Percentiles rank a stretch among this genome's conserved stretches.
phyloP scores from a whole-genome alignment of 2,888 invertebrate species.

The Eupithecia subfuscata region DNA sequence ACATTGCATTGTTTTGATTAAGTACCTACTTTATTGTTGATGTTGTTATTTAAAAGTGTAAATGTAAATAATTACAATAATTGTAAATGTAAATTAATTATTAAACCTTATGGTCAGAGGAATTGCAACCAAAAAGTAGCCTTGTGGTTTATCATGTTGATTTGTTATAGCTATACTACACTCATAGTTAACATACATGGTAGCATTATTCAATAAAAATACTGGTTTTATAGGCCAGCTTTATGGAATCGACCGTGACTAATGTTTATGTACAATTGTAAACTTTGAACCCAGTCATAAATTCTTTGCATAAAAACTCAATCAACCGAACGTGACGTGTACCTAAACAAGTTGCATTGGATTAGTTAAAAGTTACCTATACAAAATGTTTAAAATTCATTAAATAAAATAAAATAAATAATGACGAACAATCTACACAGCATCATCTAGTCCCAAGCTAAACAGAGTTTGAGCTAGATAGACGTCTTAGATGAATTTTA shows the following conservation, averaged over 20 bases:
- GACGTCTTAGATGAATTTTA: neutral
- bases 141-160: neutral
- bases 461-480: no score
- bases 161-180: neutral
- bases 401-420: neutral
- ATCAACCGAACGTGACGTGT: neutral
- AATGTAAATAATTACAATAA: neutral
- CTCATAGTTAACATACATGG: neutral
- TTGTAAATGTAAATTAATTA: no score
- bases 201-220: neutral
- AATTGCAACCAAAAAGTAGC: neutral
- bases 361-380: neutral
- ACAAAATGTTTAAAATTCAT: neutral
- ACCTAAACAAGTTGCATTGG: neutral
- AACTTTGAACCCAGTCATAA: neutral
- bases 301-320: neutral
- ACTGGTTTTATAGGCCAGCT: neutral
- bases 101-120: no score
- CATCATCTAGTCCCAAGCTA: no score
- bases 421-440: no score
- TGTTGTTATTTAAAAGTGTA: neutral
- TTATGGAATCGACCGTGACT: slow-evolving; percentile 1
- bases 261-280: neutral
- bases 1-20: neutral
- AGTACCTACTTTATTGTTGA: neutral